Evolutionary conservation across 2,113 vertebrate genomes (phyloP).

Genomic region (Pogonocichla stellata): DNA sequence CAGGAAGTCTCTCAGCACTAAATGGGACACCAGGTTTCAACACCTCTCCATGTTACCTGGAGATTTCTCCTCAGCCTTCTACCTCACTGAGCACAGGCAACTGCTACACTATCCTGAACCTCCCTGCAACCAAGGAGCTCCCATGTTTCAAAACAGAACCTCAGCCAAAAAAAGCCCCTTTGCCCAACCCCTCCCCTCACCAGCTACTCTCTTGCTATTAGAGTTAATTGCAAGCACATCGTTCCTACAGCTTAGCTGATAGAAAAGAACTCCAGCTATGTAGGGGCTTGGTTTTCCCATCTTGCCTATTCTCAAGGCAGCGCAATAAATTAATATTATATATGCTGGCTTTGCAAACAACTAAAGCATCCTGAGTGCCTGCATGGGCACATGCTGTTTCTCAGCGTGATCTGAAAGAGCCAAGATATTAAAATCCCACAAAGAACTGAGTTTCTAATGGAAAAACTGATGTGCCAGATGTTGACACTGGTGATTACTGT

Average conservation of each 20-base stretch:
- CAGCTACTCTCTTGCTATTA: not conserved
- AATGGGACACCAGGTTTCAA: not conserved
- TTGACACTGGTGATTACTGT: not conserved
- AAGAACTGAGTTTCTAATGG: conserved; percentile 33
- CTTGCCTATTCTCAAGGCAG: not conserved
- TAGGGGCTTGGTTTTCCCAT: not conserved
- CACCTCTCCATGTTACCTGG: rapidly evolving
- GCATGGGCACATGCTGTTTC: not conserved
- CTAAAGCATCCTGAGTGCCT: not conserved
- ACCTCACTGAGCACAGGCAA: not conserved
- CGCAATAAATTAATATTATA: conserved; percentile 40
- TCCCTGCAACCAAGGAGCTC: not conserved
- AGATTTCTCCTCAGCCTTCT: not conserved
- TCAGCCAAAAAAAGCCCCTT: not conserved
- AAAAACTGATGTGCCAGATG: conserved; percentile 38
- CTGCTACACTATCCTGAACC: not conserved
- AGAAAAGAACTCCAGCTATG: not conserved
- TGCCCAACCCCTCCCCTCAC: not conserved
- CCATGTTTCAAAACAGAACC: rapidly evolving
- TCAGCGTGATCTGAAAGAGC: not conserved
- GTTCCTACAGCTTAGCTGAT: not conserved
- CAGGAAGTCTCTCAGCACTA: not conserved
- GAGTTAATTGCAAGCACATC: not conserved
- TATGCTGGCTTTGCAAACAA: not conserved
- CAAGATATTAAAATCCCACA: conserved; percentile 31